Evolutionary conservation across 2,888 invertebrate species (phyloP).

Genomic region (Beris chalybata): DNA sequence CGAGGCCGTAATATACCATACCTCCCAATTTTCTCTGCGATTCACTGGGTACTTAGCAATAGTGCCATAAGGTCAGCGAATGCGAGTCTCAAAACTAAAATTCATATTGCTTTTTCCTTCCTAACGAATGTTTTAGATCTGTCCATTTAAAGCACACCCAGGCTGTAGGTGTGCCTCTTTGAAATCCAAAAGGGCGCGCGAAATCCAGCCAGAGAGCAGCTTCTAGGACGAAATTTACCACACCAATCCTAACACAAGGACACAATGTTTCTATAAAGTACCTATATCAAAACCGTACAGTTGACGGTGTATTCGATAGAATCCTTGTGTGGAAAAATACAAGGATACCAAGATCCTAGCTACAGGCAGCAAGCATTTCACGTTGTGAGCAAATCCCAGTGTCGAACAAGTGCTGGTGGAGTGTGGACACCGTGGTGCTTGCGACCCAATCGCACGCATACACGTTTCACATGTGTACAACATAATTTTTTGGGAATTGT

Average conservation of each 20-base stretch:
- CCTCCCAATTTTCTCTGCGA: no score
- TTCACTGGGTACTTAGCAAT: no score
- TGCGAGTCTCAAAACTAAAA: no score
- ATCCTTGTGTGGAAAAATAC: background rate
- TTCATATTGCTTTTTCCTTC: background rate
- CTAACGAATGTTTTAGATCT: background rate
- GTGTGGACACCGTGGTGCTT: conserved; percentile 33
- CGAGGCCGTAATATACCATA: no score
- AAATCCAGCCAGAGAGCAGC: conserved; percentile 11
- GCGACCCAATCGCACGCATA: conserved; percentile 10
- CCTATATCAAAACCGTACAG: conserved; percentile 3
- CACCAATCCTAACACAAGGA: conserved; percentile 15
- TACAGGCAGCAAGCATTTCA: conserved; percentile 4
- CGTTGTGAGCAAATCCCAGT: conserved; percentile 22
- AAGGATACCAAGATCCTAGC: conserved; percentile 11
- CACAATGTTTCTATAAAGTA: background rate
- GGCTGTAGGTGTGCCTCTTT: background rate
- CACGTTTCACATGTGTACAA: conserved; percentile 19
- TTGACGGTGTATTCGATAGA: background rate
- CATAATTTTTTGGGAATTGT: background rate
- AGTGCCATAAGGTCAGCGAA: no score
- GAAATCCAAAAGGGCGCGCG: background rate
- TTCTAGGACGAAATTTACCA: conserved; percentile 7
- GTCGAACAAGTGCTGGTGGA: conserved; percentile 34
- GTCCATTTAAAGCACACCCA: conserved; percentile 4